Percentiles rank a stretch among this genome's conserved stretches.
These are phyloP conservation scores for Lycaena phlaeas DNA, from an alignment of 2,888 invertebrate species.

Conservation along the genomic window DNA sequence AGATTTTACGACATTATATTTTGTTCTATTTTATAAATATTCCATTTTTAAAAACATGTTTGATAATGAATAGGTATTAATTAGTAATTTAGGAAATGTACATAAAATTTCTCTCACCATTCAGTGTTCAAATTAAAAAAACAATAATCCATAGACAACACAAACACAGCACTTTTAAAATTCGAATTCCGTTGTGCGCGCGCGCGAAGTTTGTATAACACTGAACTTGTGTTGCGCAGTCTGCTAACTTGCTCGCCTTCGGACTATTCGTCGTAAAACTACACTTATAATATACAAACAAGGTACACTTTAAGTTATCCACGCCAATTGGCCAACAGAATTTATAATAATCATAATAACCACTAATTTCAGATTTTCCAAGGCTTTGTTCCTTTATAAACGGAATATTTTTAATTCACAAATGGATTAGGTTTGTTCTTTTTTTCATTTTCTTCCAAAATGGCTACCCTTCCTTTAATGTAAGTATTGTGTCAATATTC, in stretches of 20 bases:
- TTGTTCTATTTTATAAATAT: too few relatives aligned
- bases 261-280: conserved; percentile 14
- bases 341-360: conserved; percentile 6
- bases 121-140: conserved; percentile 8
- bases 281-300: background rate
- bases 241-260: conserved; percentile 37
- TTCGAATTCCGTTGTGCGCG: conserved; percentile 29
- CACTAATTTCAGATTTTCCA: conserved; percentile 11
- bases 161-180: conserved; percentile 27
- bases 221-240: conserved; percentile 54
- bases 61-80: too few relatives aligned
- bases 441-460: too few relatives aligned
- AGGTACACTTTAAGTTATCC: too few relatives aligned
- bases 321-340: too few relatives aligned
- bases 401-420: background rate
- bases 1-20: too few relatives aligned
- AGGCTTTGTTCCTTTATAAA: background rate
- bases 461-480: too few relatives aligned
- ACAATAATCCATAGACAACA: conserved; percentile 23
- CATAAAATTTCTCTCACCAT: background rate
- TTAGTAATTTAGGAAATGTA: too few relatives aligned
- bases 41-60: too few relatives aligned
- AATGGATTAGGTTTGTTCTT: too few relatives aligned
- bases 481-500: too few relatives aligned
- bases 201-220: conserved; percentile 41